These are phyloP conservation scores for Ephestia elutella DNA, from an alignment of 1,140 invertebrate species.

Conservation along the genomic window DNA sequence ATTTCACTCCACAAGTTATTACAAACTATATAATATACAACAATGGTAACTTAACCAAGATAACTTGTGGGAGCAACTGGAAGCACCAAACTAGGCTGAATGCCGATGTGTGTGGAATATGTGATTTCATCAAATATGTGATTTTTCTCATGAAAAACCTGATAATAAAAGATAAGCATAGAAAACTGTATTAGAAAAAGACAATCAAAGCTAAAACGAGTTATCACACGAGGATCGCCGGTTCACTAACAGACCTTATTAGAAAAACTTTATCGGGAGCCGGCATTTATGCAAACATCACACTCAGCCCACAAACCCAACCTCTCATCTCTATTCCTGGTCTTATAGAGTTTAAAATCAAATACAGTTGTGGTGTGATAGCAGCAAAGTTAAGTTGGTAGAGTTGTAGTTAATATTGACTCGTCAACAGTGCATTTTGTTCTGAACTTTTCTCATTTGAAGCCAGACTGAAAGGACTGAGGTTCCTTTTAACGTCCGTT, in stretches of 20 bases:
- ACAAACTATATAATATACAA: too few species aligned
- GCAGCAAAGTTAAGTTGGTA: constrained; percentile 25
- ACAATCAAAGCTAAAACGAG: not conserved
- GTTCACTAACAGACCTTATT: constrained; percentile 9
- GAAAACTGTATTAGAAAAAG: not conserved
- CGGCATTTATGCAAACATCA: not conserved
- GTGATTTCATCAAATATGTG: too few species aligned
- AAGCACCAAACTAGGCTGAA: too few species aligned
- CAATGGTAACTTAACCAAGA: too few species aligned
- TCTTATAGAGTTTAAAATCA: not conserved
- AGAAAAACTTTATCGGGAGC: constrained; percentile 9
- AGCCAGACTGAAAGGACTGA: constrained; percentile 41
- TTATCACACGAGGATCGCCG: not conserved
- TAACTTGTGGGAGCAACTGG: too few species aligned
- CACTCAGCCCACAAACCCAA: not conserved
- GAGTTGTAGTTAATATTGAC: constrained; percentile 62
- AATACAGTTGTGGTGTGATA: not conserved
- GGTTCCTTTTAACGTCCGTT: constrained; percentile 27
- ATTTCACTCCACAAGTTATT: too few species aligned
- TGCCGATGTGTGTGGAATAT: too few species aligned
- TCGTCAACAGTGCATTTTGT: constrained; percentile 56
- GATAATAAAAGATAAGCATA: too few species aligned
- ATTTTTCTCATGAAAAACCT: too few species aligned
- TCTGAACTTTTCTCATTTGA: constrained; percentile 65
- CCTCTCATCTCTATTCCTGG: not conserved